Evolutionary conservation across 2,113 vertebrate species (phyloP).

Genomic region (Amphilophus citrinellus): DNA sequence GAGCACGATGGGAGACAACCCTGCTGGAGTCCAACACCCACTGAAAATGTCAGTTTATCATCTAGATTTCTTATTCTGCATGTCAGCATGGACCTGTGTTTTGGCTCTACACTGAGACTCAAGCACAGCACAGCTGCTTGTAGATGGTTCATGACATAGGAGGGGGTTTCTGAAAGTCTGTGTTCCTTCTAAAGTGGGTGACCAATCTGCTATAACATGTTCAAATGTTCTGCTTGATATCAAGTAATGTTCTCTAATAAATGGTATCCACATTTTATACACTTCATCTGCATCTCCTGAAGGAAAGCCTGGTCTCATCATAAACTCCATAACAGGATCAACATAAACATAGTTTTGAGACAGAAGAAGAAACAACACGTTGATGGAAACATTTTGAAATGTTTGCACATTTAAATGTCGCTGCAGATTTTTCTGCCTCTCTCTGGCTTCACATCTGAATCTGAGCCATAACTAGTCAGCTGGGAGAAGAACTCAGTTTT

Average conservation of each 20-base stretch:
- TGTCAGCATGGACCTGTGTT: background rate
- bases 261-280: background rate
- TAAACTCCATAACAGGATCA: background rate
- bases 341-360: background rate
- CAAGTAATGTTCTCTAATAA: too few species aligned
- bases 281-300: fast-evolving
- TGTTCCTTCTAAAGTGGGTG: too few species aligned
- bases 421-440: background rate
- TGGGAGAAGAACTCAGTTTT: background rate
- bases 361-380: background rate
- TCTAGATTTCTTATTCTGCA: background rate
- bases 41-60: too few species aligned
- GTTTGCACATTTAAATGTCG: background rate
- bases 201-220: too few species aligned
- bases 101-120: background rate
- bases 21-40: too few species aligned
- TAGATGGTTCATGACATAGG: too few species aligned
- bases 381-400: background rate
- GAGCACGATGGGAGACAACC: background rate
- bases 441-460: background rate
- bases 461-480: background rate
- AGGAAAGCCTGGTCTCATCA: background rate
- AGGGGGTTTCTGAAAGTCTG: too few species aligned
- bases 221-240: too few species aligned
- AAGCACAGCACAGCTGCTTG: too few species aligned